Base-by-base conservation (phyloP, 1,140 invertebrate genomes). In the Lithobius niger region DNA sequence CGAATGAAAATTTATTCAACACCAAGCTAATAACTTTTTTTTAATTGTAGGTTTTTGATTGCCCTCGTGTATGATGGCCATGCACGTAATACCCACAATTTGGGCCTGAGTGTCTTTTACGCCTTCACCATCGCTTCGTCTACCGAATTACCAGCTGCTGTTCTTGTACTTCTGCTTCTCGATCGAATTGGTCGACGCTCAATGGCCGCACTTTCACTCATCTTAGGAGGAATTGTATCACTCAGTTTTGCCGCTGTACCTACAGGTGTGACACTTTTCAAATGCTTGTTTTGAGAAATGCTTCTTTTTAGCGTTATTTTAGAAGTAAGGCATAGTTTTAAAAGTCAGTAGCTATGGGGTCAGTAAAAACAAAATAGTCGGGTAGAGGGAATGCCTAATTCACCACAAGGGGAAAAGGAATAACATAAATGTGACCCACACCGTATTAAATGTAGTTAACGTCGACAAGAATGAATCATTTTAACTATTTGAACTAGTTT, bases 41-140 rank as follows among this genome's bases (percentile, higher is more conserved):
- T 40, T 13, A 54, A 45, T 54, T 57, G 13, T 57, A 80, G 79
- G 79, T 88, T 91, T 83, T 77, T 80, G 13, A 83, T 91, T 54
- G 88, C 85, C 0, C 64, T 92, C 65, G 82, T 88, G 0, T 91
- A 90, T 63, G 86, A 90, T 61, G 87, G 86, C 1, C 86, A 90
- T 65, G 86, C 88, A 1, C 73, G 87, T 63, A 88, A 88, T 61
- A 84, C 88, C 1, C 82, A 84, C 19, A 82, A 84, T 28, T 70
- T 90, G 4, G 85, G 82, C 1, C 67, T 88, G 57, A 80, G 88
- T 61, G 76, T 89, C 1, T 91, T 89, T 65, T 63, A 87, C 26
- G 87, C 86, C 1, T 91, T 90, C 64, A 86, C 84, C 0, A 76
- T 90, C 1, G 86, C 86, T 0, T 81, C 83, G 15, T 82, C 83